Evolutionary conservation across 1,140 invertebrate genomes (phyloP).

Genomic region (Sogatella furcifera): DNA sequence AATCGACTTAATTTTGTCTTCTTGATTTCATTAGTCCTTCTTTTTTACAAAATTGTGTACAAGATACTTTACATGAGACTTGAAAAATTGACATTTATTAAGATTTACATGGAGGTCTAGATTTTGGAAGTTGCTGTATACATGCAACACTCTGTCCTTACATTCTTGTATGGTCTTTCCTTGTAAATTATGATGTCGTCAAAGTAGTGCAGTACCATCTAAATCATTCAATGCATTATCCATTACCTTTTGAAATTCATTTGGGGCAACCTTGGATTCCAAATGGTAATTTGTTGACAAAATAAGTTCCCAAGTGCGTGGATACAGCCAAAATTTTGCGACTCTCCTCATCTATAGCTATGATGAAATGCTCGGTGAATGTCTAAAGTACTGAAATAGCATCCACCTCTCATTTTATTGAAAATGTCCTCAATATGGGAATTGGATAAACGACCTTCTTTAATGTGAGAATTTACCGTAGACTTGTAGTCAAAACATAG

Average conservation of each 20-base stretch:
- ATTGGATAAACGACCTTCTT: no score
- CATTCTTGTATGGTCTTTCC: slow-evolving; percentile 18
- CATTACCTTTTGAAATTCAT: slow-evolving; percentile 38
- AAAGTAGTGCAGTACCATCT: slow-evolving; percentile 22
- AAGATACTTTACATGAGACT: background rate
- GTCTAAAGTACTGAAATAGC: no score
- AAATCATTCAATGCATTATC: slow-evolving; percentile 29
- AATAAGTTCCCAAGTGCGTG: no score
- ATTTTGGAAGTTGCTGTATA: background rate
- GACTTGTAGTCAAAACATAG: slow-evolving; percentile 33
- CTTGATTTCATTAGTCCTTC: background rate
- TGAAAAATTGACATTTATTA: background rate
- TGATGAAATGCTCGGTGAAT: no score
- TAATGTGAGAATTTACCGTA: no score
- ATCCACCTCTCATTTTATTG: no score
- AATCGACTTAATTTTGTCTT: background rate
- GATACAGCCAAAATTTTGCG: no score
- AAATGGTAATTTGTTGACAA: no score
- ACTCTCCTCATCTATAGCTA: no score
- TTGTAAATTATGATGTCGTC: slow-evolving; percentile 25
- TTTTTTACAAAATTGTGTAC: background rate
- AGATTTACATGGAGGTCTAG: background rate
- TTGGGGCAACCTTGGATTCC: slow-evolving; percentile 18
- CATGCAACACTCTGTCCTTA: background rate
- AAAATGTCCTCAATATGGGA: no score